Conservation (phyloP, 2,888 invertebrate species). For the Xestia c-nigrum region DNA sequence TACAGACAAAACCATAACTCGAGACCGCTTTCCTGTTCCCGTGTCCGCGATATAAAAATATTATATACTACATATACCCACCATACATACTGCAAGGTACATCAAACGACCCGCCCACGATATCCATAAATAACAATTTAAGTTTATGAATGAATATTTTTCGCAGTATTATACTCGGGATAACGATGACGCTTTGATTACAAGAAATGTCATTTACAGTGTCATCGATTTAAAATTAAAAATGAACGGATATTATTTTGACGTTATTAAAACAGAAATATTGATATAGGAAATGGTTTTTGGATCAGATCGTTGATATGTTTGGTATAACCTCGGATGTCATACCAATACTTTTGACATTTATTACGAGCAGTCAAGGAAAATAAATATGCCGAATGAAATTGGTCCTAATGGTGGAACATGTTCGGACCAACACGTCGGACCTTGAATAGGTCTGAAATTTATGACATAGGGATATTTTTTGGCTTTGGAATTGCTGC, state of each 20-base stretch:
- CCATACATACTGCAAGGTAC: slow-evolving; percentile 22
- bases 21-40: background rate
- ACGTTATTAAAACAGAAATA: slow-evolving; percentile 21
- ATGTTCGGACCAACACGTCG: background rate
- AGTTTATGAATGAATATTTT: slow-evolving; percentile 48
- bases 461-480: no score
- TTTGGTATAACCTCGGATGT: background rate
- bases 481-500: no score
- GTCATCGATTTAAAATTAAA: slow-evolving; percentile 43
- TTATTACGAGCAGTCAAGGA: slow-evolving; percentile 1
- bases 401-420: slow-evolving; percentile 1
- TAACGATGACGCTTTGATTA: slow-evolving; percentile 41
- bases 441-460: background rate
- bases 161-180: slow-evolving; percentile 34
- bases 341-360: slow-evolving; percentile 14
- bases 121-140: slow-evolving; percentile 45
- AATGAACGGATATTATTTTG: slow-evolving; percentile 37
- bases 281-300: slow-evolving; percentile 28
- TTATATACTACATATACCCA: slow-evolving; percentile 12
- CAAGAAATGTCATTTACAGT: slow-evolving; percentile 42
- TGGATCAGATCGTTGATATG: slow-evolving; percentile 10
- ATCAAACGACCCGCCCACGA: slow-evolving; percentile 47
- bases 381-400: background rate
- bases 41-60: slow-evolving; percentile 3
- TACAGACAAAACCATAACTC: slow-evolving; percentile 14